Evolutionary conservation across 1,140 invertebrate genomes (phyloP).

Genomic region (Galendromus occidentalis): DNA sequence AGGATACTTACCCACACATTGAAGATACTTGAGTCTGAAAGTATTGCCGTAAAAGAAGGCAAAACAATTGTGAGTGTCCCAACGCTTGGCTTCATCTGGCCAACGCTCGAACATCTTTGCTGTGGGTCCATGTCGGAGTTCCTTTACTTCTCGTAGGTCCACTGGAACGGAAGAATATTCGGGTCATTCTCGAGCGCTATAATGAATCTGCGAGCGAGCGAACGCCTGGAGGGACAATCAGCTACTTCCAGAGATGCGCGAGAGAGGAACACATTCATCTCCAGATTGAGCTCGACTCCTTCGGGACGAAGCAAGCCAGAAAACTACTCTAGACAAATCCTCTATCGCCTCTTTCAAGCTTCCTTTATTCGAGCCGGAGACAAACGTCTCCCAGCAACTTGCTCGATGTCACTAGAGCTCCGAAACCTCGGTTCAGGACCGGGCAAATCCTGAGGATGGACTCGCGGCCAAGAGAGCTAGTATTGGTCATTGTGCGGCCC

Average conservation of each 20-base stretch:
- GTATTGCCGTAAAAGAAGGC: slow-evolving; percentile 71
- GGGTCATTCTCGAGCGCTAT: not conserved
- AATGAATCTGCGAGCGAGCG: not conserved
- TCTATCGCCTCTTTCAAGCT: too few species aligned
- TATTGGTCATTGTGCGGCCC: too few species aligned
- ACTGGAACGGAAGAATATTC: slow-evolving; percentile 30
- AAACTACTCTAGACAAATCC: too few species aligned
- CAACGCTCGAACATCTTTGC: slow-evolving; percentile 83
- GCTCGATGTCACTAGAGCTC: too few species aligned
- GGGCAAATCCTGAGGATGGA: too few species aligned
- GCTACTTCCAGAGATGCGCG: not conserved
- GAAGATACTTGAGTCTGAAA: slow-evolving; percentile 73
- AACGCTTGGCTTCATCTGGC: slow-evolving; percentile 61
- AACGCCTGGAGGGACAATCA: not conserved
- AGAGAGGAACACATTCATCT: not conserved
- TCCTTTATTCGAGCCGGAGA: too few species aligned
- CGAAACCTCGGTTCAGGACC: too few species aligned
- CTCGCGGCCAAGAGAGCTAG: too few species aligned
- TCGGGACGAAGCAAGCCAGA: too few species aligned
- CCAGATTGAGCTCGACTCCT: not conserved
- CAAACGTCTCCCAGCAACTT: too few species aligned
- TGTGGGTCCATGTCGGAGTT: slow-evolving; percentile 61
- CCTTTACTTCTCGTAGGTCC: slow-evolving; percentile 69
- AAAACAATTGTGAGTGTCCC: slow-evolving; percentile 60
- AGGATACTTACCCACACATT: slow-evolving; percentile 49